Evolutionary conservation across 2,113 vertebrate species (phyloP).

Genomic region (Phrynosoma platyrhinos): DNA sequence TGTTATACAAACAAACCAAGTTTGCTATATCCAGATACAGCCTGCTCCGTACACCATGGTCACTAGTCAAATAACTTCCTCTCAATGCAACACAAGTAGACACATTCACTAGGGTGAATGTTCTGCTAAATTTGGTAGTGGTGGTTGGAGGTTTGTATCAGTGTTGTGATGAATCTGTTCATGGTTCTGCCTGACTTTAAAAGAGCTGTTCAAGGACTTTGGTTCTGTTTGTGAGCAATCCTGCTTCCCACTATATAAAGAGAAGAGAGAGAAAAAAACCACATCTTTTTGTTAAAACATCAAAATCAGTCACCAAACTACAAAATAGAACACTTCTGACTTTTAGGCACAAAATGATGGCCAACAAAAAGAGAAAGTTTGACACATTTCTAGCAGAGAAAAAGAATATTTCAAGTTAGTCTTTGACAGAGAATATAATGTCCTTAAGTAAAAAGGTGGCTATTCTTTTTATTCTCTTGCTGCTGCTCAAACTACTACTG

Average conservation of each 20-base stretch:
- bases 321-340: not conserved
- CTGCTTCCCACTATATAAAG: not conserved
- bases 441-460: constrained; percentile 32
- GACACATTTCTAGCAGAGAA: constrained; percentile 13
- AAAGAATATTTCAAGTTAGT: constrained; percentile 10
- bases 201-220: not conserved
- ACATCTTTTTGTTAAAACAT: constrained; percentile 35
- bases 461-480: constrained; percentile 39
- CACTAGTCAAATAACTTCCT: not conserved
- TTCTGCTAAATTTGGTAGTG: too few species aligned
- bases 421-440: not conserved
- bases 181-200: too few species aligned
- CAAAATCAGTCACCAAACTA: constrained; percentile 2
- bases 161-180: too few species aligned
- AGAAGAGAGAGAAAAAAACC: not conserved
- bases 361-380: not conserved
- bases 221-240: not conserved
- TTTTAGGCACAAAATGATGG: not conserved
- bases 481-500: constrained; percentile 45
- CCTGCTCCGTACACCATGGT: too few species aligned
- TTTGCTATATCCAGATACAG: not conserved
- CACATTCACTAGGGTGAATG: not conserved
- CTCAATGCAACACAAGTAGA: not conserved
- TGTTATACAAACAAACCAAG: not conserved
- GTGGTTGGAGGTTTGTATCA: too few species aligned